Percentiles rank a stretch among this genome's conserved stretches.
phyloP scores from a whole-genome alignment of 2,797 vertebrate species.

The Cichlasoma orientale region DNA sequence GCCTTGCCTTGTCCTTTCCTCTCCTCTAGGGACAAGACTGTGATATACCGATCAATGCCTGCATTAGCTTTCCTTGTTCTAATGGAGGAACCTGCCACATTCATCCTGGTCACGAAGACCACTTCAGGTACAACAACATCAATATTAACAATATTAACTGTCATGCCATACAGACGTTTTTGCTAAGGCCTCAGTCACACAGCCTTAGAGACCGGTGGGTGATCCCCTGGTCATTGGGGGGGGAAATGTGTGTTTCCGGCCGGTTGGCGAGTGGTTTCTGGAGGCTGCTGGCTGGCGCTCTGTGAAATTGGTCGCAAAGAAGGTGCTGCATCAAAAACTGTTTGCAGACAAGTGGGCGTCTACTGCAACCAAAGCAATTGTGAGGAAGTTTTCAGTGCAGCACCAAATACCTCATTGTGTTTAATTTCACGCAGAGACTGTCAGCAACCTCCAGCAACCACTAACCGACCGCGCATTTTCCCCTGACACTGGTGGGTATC shows the following conservation, averaged over 20 bases:
- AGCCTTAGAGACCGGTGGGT: no score
- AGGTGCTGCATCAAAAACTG: neutral
- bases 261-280: neutral
- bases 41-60: conserved; percentile 91
- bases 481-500: no score
- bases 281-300: neutral
- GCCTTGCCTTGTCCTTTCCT: neutral
- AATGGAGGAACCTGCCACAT: conserved; percentile 95
- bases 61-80: conserved; percentile 90
- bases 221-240: no score
- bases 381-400: no score
- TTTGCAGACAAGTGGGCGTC: neutral
- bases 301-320: neutral
- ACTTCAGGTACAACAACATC: conserved; percentile 86
- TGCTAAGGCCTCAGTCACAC: no score
- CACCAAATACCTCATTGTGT: neutral
- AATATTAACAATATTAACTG: neutral
- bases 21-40: conserved; percentile 90
- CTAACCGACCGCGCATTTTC: neutral
- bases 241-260: no score
- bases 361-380: rapidly evolving
- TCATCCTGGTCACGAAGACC: conserved; percentile 83
- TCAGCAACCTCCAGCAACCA: rapidly evolving
- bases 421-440: neutral
- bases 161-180: rapidly evolving